A percentile compares a stretch with the other conserved stretches of the same genome.
phyloP scores from a whole-genome alignment of 1,140 invertebrate genomes.

The Leptoteleia sp. region DNA sequence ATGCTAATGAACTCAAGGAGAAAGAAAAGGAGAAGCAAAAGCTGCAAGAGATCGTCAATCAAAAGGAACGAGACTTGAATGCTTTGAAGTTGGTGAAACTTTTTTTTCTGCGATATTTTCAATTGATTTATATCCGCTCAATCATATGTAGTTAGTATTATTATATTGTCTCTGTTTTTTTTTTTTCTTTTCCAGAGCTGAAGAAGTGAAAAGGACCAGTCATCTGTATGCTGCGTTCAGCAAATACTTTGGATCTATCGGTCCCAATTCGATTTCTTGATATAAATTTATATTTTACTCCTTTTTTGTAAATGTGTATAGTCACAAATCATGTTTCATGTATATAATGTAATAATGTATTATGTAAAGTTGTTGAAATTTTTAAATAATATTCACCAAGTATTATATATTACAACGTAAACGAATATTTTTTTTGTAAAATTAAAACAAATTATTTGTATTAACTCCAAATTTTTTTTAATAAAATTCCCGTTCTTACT shows the following conservation, averaged over 20 bases:
- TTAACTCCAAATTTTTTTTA: too few species aligned
- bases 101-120: too few species aligned
- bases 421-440: too few species aligned
- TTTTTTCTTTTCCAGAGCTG: constrained; percentile 62
- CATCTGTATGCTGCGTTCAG: constrained; percentile 77
- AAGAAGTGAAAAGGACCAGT: constrained; percentile 75
- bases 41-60: constrained; percentile 67
- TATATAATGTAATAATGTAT: neutral
- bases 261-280: constrained; percentile 56
- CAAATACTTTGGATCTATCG: constrained; percentile 74
- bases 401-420: too few species aligned
- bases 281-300: constrained; percentile 1
- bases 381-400: too few species aligned
- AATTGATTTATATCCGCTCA: too few species aligned
- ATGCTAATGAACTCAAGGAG: constrained; percentile 67
- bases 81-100: constrained; percentile 69
- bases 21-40: constrained; percentile 70
- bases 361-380: neutral
- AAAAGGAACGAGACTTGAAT: constrained; percentile 73
- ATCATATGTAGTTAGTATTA: too few species aligned
- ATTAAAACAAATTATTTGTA: too few species aligned
- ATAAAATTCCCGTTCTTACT: too few species aligned
- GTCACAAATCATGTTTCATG: neutral
- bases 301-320: neutral
- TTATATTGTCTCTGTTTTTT: too few species aligned